Evolutionary conservation across 2,797 vertebrate genomes (phyloP), one percentile per base, ranked within the genome.

Genomic region (Liparis tanakae): DNA sequence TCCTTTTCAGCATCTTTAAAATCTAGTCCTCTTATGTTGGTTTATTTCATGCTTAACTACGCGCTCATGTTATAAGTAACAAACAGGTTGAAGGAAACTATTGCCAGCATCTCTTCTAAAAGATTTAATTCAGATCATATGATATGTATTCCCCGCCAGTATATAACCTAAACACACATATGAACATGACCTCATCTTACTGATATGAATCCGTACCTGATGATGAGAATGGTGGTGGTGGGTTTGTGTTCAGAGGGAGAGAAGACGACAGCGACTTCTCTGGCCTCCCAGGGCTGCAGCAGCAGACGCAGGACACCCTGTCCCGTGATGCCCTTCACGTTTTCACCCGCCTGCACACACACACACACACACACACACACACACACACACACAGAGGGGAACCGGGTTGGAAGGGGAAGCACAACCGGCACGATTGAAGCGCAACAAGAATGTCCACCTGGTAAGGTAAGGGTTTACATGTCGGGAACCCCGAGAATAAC

Each of bases 221-320:
- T 96, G 51, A 99, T 91, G 81, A 99, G 96, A 82, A 99, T 86
- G 5, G 97, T 98, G 67, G 94, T 89, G 73, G 97, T 96, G 74
- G 94, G 96, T 85, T 94, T 97, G 78, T 97, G 96, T 86, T 97
- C 97, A 14, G 94, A 84, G 0, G 98, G 97, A 14, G 94, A 96
- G 84, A 96, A 99, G 72, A 95, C 90, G 18, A 99, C 95, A 15
- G 95, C 94, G 6, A 99, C 86, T 60, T 94, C 96, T 83, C 91
- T 95, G 61, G 82, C 88, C 89, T 98, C 98, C 93, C 96, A 93
- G 9, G 98, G 97, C 78, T 95, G 95, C 75, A 99, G 92, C 78
- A 92, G 87, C 70, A 99, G 88, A 51, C 87, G 94, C 74, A 97
- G 88, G 41, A 91, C 83, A 1, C 85, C 83, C 17, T 85, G 59